A percentile compares a stretch with the other conserved stretches of the same genome.
Conservation (phyloP, 2,113 vertebrate genomes). For the Pseudopipra pipra region DNA sequence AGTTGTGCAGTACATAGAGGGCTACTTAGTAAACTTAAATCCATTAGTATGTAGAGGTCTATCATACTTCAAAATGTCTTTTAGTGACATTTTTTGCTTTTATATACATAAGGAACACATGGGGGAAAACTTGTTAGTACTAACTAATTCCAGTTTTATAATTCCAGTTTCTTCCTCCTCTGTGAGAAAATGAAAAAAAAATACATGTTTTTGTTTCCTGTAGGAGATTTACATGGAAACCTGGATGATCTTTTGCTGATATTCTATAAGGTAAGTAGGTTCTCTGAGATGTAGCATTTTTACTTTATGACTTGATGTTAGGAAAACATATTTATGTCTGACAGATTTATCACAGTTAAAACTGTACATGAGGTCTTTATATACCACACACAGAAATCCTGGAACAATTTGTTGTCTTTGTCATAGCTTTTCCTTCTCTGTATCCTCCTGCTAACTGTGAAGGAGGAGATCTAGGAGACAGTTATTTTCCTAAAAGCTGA, state of each 20-base stretch:
- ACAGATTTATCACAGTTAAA: not conserved
- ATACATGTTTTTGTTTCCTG: not conserved
- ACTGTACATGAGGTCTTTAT: not conserved
- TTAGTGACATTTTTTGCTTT: not conserved
- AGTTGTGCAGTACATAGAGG: not conserved
- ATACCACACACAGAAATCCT: not conserved
- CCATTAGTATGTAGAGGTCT: not conserved
- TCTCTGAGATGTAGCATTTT: not conserved
- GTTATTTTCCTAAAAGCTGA: not conserved
- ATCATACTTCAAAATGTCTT: not conserved
- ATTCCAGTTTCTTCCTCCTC: not conserved
- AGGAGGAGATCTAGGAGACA: not conserved
- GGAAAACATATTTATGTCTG: not conserved
- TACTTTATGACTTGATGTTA: not conserved
- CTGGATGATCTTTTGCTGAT: conserved; percentile 94
- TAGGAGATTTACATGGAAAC: conserved; percentile 95
- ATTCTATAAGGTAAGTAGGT: conserved; percentile 90
- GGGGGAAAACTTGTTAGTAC: not conserved
- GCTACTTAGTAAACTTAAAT: not conserved
- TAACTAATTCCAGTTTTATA: not conserved
- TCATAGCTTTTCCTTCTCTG: not conserved
- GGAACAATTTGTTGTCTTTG: not conserved
- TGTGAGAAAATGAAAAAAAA: not conserved
- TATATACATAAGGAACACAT: not conserved
- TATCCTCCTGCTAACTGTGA: not conserved